phyloP scores from a whole-genome alignment of 2,113 vertebrate species.

The Phyllostomus hastatus region DNA sequence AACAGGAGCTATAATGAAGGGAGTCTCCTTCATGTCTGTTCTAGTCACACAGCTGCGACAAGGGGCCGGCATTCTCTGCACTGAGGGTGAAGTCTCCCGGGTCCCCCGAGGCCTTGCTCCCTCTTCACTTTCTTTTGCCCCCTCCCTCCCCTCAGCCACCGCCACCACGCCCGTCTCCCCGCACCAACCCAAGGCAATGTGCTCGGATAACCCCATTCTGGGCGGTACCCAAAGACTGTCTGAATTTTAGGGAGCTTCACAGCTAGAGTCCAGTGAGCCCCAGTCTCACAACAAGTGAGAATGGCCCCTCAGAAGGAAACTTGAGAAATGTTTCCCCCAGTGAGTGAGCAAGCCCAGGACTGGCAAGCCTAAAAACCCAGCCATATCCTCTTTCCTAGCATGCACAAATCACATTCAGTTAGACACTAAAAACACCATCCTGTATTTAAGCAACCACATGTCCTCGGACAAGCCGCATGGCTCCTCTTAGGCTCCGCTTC shows the following conservation, averaged over 20 bases:
- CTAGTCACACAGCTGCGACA: background rate
- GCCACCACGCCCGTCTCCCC: fast-evolving
- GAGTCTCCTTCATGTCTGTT: background rate
- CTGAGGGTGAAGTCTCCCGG: background rate
- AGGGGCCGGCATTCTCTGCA: background rate
- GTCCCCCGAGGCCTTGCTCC: background rate
- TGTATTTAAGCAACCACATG: background rate
- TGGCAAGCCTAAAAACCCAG: background rate
- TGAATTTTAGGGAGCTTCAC: background rate
- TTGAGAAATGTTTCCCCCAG: background rate
- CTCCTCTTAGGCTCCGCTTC: background rate
- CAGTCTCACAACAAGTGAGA: background rate
- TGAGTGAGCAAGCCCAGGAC: background rate
- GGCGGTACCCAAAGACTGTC: background rate
- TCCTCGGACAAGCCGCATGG: background rate
- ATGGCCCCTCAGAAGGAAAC: background rate
- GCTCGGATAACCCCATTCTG: background rate
- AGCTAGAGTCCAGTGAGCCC: background rate
- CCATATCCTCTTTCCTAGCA: background rate
- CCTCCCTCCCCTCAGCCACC: background rate
- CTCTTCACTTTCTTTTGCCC: background rate
- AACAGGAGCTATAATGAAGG: background rate
- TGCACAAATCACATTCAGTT: background rate
- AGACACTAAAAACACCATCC: background rate
- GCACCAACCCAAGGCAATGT: background rate